Percentiles rank a stretch among this genome's conserved stretches.
phyloP scores from a whole-genome alignment of 2,888 invertebrate genomes.

The Lepetodrilus schrolli region DNA sequence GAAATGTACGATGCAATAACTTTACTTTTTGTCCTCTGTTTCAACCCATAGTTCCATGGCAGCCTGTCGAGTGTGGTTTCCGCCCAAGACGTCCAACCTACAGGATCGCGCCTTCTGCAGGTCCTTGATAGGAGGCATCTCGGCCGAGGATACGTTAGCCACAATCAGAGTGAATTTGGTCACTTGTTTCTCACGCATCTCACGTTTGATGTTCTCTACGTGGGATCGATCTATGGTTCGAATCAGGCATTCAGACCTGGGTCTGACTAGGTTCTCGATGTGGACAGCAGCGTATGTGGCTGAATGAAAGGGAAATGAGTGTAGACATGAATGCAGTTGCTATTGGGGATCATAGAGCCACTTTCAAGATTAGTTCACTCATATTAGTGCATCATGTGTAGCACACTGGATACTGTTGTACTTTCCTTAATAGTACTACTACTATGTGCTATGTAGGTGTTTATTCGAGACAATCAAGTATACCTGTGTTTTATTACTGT shows the following conservation, averaged over 20 bases:
- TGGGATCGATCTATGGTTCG: neutral
- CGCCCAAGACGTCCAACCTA: neutral
- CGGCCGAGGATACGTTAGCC: neutral
- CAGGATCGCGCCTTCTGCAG: conserved; percentile 10
- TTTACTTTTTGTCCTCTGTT: conserved; percentile 14
- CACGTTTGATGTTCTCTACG: conserved; percentile 12
- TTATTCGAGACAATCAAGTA: neutral
- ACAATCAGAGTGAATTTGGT: conserved; percentile 14
- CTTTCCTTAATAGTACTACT: neutral
- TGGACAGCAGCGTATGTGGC: conserved; percentile 8
- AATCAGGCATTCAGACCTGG: conserved; percentile 1
- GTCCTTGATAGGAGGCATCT: conserved; percentile 19
- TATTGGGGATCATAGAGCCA: too few relatives aligned
- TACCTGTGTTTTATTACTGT: neutral
- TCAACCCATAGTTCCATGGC: conserved; percentile 18
- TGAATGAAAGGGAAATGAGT: neutral
- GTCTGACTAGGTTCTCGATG: conserved; percentile 11
- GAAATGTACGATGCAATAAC: too few relatives aligned
- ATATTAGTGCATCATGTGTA: neutral
- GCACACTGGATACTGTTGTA: neutral
- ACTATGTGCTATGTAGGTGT: too few relatives aligned
- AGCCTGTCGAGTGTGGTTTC: conserved; percentile 13
- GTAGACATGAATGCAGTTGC: too few relatives aligned
- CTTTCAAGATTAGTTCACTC: too few relatives aligned
- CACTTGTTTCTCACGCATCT: conserved; percentile 15